Base-by-base conservation (phyloP, 2,797 vertebrate genomes). In the Malacoraja senta region DNA sequence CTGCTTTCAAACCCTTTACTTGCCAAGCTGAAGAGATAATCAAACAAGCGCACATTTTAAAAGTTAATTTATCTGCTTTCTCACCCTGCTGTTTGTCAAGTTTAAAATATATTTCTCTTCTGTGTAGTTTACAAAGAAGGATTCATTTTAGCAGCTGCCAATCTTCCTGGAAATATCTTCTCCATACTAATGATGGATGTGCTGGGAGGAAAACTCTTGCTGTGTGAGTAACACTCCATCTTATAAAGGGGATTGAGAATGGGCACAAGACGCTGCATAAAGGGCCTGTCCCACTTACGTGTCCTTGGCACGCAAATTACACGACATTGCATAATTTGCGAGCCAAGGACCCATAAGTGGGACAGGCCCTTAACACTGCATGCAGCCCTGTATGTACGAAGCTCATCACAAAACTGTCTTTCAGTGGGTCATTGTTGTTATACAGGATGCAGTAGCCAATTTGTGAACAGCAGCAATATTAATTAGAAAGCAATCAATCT, bases 81-180 rank as follows among this genome's bases (percentile, higher is more conserved):
- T 38, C 24, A 13, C 0, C 24, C 61, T 88, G 8, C 17, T 17
- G 24, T 35, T 65, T 3, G 8, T 65, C 19, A 65, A 7, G 1
- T 88, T 88, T 32, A 72, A 72, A 21, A 12, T 26, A 53, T 53
- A 29, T 26, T 80, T 81, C 29, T 63, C 21, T 91, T 93, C 74
- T 90, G 35, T 90, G 35, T n/a, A 97, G 97, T 97, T 15, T 97
- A 97, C 44, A 95, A 94, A 94, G 96, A 97, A 93, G 95, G 96
- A 35, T 97, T 97, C 93, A 3, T 96, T 93, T 95, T 96, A 0
- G 97, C 97, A 0, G 95, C 88, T 0, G 96, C 96, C 0, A 97
- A 97, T 95, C 93, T 97, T 1, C 97, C 97, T 0, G 97, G 97
- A 17, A 97, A 97, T 95, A 95, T 97, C 94, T 96, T 97, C 94